Percentiles rank a stretch among this genome's conserved stretches.
Conservation (phyloP, 2,113 vertebrate species). For the Narcine bancroftii region DNA sequence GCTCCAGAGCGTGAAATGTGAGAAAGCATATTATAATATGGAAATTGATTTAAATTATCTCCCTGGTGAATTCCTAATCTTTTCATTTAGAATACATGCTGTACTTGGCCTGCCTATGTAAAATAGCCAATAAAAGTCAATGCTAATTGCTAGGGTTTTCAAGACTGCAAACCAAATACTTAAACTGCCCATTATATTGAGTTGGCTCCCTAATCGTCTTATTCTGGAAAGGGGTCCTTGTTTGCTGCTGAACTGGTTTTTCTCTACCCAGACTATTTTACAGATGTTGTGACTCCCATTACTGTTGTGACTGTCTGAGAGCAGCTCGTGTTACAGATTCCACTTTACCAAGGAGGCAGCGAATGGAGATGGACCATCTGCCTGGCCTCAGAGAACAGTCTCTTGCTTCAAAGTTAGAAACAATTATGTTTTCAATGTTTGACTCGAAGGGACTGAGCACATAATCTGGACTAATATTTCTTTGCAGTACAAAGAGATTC, state of each 20-base stretch:
- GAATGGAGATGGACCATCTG: background rate
- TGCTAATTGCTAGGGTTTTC: background rate
- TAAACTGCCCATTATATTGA: background rate
- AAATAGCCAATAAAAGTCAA: background rate
- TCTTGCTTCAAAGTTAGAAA: background rate
- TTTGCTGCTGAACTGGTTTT: background rate
- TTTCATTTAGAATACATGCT: background rate
- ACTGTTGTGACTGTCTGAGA: no score
- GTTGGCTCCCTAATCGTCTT: background rate
- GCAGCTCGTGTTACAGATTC: background rate
- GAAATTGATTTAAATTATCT: constrained; percentile 9
- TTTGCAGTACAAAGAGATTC: background rate
- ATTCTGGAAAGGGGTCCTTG: background rate
- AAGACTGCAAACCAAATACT: background rate
- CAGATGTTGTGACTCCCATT: background rate
- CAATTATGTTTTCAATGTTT: background rate
- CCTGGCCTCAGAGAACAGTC: background rate
- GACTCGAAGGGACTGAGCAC: background rate
- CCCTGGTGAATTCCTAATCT: background rate
- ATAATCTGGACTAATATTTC: background rate
- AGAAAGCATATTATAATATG: constrained; percentile 1
- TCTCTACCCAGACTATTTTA: background rate
- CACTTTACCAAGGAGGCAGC: background rate
- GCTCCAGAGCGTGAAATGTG: background rate
- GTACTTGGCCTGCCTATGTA: background rate